A percentile compares a stretch with the other conserved stretches of the same genome.
phyloP scores from a whole-genome alignment of 1,140 invertebrate species.

The Drosophila athabasca region DNA sequence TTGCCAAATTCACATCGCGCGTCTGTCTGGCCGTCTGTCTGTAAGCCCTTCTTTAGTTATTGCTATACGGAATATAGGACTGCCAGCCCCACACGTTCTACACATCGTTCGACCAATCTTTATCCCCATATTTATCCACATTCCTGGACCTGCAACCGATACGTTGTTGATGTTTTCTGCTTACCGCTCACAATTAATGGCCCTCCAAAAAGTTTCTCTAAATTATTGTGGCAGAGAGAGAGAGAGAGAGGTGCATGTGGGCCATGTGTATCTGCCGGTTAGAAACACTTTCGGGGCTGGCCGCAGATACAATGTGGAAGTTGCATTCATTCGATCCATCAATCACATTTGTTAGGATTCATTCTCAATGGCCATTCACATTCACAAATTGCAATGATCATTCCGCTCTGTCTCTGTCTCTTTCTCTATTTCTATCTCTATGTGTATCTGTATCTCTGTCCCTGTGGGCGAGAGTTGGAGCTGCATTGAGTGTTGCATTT shows the following conservation, averaged over 20 bases:
- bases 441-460: not conserved
- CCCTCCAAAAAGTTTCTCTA: conserved; percentile 62
- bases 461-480: not conserved
- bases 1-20: conserved; percentile 32
- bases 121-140: conserved; percentile 13
- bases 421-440: too few species aligned
- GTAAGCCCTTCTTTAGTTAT: conserved; percentile 34
- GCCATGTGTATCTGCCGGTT: conserved; percentile 34
- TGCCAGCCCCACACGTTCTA: not conserved
- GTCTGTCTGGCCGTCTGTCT: conserved; percentile 12
- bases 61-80: conserved; percentile 5
- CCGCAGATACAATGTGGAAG: too few species aligned
- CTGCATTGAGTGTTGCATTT: conserved; percentile 45
- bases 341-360: conserved; percentile 24
- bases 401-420: not conserved
- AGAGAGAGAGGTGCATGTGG: too few species aligned
- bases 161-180: conserved; percentile 42
- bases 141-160: not conserved
- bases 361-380: not conserved
- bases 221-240: conserved; percentile 50
- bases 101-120: not conserved
- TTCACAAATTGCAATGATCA: conserved; percentile 33
- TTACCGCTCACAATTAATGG: conserved; percentile 68
- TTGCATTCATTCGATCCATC: conserved; percentile 6
- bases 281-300: conserved; percentile 5